These are phyloP conservation scores for Zhengitettix transpicula DNA, from an alignment of 2,888 invertebrate genomes.

Conservation along the genomic window DNA sequence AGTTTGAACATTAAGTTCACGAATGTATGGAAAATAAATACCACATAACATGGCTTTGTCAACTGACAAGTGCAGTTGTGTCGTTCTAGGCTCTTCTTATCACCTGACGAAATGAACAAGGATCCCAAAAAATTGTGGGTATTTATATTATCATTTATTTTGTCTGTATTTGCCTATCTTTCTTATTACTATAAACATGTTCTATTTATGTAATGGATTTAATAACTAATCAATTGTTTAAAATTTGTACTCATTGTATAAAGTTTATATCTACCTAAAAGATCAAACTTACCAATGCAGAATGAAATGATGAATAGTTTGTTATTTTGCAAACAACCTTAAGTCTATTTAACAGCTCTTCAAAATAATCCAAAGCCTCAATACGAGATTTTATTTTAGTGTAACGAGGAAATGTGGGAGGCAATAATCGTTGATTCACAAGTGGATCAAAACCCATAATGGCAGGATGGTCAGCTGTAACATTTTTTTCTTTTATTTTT, in stretches of 20 bases:
- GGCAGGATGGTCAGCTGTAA: constrained; percentile 45
- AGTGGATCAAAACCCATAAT: constrained; percentile 89
- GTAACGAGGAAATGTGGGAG: constrained; percentile 96
- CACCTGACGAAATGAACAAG: no score
- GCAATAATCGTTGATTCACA: constrained; percentile 85
- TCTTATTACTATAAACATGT: no score
- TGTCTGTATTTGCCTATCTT: no score
- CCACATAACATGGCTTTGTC: no score
- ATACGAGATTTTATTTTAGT: constrained; percentile 66
- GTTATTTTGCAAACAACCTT: constrained; percentile 70
- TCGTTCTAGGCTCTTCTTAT: no score
- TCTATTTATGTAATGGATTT: no score
- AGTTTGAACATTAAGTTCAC: no score
- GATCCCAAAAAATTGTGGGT: no score
- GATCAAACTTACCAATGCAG: constrained; percentile 45
- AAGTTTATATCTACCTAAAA: background rate
- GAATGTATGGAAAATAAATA: no score
- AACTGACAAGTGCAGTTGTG: no score
- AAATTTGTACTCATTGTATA: background rate
- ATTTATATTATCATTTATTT: no score
- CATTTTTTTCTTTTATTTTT: background rate
- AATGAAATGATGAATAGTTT: constrained; percentile 59
- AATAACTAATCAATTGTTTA: no score
- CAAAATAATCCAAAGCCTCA: constrained; percentile 66
- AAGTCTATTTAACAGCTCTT: constrained; percentile 64